Percentiles rank a stretch among this genome's conserved stretches.
Conservation (phyloP, 2,888 invertebrate species). For the Thecocarcelia acutangulata region DNA sequence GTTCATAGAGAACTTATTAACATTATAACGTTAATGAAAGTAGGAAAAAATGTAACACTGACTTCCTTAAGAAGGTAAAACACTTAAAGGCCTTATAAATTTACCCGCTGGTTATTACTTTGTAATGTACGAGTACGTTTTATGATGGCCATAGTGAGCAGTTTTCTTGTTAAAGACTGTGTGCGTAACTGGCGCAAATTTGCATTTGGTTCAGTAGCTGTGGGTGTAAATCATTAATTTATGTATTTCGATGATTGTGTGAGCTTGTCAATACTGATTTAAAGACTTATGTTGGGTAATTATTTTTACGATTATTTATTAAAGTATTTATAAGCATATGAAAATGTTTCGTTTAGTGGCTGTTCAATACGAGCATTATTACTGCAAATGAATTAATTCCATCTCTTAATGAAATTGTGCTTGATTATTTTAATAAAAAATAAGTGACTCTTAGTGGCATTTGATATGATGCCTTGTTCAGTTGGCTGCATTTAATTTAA, state of each 20-base stretch:
- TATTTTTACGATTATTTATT: constrained; percentile 59
- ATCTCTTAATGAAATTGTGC: no score
- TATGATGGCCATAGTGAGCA: constrained; percentile 23
- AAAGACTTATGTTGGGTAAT: constrained; percentile 50
- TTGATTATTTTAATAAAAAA: no score
- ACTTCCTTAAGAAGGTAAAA: no score
- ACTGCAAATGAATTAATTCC: constrained; percentile 23
- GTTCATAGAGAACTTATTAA: no score
- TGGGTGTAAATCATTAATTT: neutral
- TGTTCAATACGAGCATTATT: neutral
- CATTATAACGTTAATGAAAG: no score
- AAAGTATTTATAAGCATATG: constrained; percentile 1
- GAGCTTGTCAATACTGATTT: constrained; percentile 56
- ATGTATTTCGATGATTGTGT: constrained; percentile 1
- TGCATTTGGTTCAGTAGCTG: neutral
- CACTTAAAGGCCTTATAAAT: no score
- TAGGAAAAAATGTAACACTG: no score
- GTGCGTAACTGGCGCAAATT: neutral
- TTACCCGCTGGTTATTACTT: neutral
- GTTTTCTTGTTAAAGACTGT: constrained; percentile 13
- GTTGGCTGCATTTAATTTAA: no score
- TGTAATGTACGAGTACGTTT: constrained; percentile 35
- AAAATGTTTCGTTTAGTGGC: neutral
- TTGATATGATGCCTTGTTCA: no score
- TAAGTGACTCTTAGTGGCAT: no score